Evolutionary conservation across 37 sponge, comb jelly and placozoan genomes (phyloP), one percentile per base, ranked within the genome.

Genomic region (Cladorhizidae sp.): DNA sequence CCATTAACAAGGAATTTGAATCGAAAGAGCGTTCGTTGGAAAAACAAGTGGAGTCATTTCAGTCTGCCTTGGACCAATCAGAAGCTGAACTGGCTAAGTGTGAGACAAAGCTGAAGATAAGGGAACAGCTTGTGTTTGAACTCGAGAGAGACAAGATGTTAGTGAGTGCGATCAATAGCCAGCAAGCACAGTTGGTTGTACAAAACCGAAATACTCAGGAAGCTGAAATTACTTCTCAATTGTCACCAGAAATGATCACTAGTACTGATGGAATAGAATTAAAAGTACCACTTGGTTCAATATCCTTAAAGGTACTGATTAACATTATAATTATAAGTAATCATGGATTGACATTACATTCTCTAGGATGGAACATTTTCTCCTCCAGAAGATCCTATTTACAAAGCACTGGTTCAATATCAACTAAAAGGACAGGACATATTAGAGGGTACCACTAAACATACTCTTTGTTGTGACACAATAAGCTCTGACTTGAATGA

Each of bases 61-160:
- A 71, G 36, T 52, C 55, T 5, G 25, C 81, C 36, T 59, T 81
- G 72, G 32, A 68, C 40, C 67, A 79, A 33, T 68, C 69, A 3
- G 69, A 79, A 67, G 20, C 31, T 32, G 21, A 52, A 33, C 52
- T 68, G 7, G 39, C 38, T 42, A 50, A 54, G 57, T 51, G 41
- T 29, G 50, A 77, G 28, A 64, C 12, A 43, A 37, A 20, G 3
- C 40, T 77, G 40, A 28, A 77, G 78, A 64, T 77, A 43, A 0
- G 1, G 45, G 49, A 17, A 68, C 40, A 59, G 61, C 61, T 59
- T 17, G 61, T 59, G 61, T 59, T 59, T 17, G 61, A 28, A 59
- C 28, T 59, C 5, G 6, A 28, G 61, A 59, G 12, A 65, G 35
- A 36, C 20, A 65, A 65, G 8, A 65, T 12, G 32, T n/a, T n/a